A percentile compares a stretch with the other conserved stretches of the same genome.
Evolutionary conservation across 2,888 invertebrate genomes (phyloP).

Genomic region (Tuta absoluta): DNA sequence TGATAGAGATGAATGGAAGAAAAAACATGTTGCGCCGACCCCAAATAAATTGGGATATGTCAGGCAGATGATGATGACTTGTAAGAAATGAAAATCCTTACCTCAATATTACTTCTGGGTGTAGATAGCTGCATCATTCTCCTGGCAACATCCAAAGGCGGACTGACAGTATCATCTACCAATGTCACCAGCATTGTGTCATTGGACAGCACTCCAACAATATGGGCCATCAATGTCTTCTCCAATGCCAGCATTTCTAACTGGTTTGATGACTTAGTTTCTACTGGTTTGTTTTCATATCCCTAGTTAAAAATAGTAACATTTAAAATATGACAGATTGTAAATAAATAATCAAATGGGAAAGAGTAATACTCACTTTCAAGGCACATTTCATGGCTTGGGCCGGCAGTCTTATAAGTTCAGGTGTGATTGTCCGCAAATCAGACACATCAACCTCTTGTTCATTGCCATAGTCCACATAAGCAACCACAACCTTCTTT

Average conservation of each 20-base stretch:
- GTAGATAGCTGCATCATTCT: slow-evolving; percentile 73
- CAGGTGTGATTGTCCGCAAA: slow-evolving; percentile 83
- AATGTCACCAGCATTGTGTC: slow-evolving; percentile 83
- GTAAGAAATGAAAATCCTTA: slow-evolving; percentile 36
- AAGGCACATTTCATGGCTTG: slow-evolving; percentile 90
- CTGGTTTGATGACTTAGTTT: slow-evolving; percentile 80
- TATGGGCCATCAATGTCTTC: slow-evolving; percentile 81
- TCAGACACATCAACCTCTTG: slow-evolving; percentile 85
- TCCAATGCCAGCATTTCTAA: slow-evolving; percentile 87
- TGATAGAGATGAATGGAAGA: too few species aligned
- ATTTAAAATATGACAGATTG: not conserved
- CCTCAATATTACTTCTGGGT: slow-evolving; percentile 67
- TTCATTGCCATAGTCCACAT: slow-evolving; percentile 97
- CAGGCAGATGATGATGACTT: not conserved
- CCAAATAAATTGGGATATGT: not conserved
- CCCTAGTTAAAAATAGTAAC: slow-evolving; percentile 51
- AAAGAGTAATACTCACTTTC: slow-evolving; percentile 63
- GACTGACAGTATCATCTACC: slow-evolving; percentile 76
- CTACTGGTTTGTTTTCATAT: slow-evolving; percentile 78
- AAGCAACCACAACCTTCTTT: slow-evolving; percentile 85
- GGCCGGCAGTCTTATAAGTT: slow-evolving; percentile 83
- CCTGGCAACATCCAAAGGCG: slow-evolving; percentile 81
- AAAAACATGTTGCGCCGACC: too few species aligned
- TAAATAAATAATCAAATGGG: not conserved
- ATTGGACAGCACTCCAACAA: slow-evolving; percentile 76